phyloP scores from a whole-genome alignment of 2,797 vertebrate genomes.

The Amniataba percoides region DNA sequence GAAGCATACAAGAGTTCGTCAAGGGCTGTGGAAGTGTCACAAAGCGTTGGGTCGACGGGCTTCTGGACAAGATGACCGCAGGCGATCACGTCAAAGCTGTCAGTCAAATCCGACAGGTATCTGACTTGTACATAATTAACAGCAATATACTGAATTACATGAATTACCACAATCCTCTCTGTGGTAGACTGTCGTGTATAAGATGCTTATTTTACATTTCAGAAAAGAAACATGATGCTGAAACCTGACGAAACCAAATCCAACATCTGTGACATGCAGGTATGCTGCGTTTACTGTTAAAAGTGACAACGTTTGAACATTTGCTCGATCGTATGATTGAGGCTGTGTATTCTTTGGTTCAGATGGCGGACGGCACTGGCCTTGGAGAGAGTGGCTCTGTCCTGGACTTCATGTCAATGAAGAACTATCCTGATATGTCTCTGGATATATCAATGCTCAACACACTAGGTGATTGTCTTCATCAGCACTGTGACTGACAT shows the following conservation, averaged over 20 bases:
- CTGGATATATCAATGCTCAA: conserved; percentile 95
- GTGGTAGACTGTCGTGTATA: not conserved
- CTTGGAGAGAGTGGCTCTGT: conserved; percentile 87
- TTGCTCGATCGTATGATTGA: conserved; percentile 1
- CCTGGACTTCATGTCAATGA: conserved; percentile 94
- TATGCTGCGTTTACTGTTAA: conserved; percentile 41
- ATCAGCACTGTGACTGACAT: not conserved
- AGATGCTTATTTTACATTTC: conserved; percentile 66
- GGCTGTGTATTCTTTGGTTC: conserved; percentile 34
- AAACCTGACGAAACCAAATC: conserved; percentile 92
- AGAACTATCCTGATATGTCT: conserved; percentile 93
- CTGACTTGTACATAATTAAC: not conserved
- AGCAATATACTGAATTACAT: no score
- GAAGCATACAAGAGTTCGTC: conserved; percentile 96
- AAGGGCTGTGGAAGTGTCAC: conserved; percentile 92
- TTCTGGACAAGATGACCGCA: conserved; percentile 96
- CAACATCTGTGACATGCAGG: conserved; percentile 86
- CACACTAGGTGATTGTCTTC: conserved; percentile 88
- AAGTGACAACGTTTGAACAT: not conserved
- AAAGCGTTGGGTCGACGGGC: conserved; percentile 91
- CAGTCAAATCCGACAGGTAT: conserved; percentile 93
- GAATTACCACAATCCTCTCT: not conserved
- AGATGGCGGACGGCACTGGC: conserved; percentile 88
- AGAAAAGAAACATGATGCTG: conserved; percentile 91
- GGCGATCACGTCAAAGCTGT: conserved; percentile 93